phyloP scores from a whole-genome alignment of 1,140 invertebrate genomes.

The Ephestia elutella region DNA sequence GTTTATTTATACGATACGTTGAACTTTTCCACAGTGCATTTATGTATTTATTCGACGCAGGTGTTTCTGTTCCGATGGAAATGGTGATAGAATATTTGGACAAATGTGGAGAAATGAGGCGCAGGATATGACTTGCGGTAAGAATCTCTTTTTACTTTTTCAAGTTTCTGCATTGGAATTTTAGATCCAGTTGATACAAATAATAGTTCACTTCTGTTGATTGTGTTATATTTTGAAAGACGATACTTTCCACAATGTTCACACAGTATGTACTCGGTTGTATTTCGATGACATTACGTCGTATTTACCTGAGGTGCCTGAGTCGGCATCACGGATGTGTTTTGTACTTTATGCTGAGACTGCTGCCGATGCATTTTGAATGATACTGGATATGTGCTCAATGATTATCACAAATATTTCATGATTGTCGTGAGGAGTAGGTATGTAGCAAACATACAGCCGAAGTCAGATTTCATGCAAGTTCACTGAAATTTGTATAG shows the following conservation, averaged over 20 bases:
- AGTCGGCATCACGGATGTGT: not conserved
- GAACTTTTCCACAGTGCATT: not conserved
- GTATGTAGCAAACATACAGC: too few species aligned
- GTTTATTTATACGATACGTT: not conserved
- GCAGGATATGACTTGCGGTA: slow-evolving; percentile 73
- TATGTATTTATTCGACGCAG: slow-evolving; percentile 44
- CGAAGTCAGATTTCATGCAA: too few species aligned
- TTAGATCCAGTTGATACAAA: too few species aligned
- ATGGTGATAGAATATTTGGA: slow-evolving; percentile 75
- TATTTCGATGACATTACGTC: not conserved
- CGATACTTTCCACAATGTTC: not conserved
- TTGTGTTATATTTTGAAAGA: not conserved
- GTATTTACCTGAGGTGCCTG: slow-evolving; percentile 2
- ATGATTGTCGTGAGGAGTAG: not conserved
- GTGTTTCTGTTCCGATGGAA: slow-evolving; percentile 74
- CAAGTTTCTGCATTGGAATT: not conserved
- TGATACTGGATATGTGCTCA: not conserved
- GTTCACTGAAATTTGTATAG: too few species aligned
- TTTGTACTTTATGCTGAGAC: not conserved
- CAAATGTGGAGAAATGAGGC: slow-evolving; percentile 70
- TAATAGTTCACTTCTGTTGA: not conserved
- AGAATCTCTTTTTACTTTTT: slow-evolving; percentile 13
- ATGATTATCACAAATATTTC: not conserved
- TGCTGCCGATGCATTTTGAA: not conserved
- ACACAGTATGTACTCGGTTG: not conserved